Evolutionary conservation across 2,888 invertebrate species (phyloP), one percentile per base, ranked within the genome.

Genomic region (Coenonympha arcania): DNA sequence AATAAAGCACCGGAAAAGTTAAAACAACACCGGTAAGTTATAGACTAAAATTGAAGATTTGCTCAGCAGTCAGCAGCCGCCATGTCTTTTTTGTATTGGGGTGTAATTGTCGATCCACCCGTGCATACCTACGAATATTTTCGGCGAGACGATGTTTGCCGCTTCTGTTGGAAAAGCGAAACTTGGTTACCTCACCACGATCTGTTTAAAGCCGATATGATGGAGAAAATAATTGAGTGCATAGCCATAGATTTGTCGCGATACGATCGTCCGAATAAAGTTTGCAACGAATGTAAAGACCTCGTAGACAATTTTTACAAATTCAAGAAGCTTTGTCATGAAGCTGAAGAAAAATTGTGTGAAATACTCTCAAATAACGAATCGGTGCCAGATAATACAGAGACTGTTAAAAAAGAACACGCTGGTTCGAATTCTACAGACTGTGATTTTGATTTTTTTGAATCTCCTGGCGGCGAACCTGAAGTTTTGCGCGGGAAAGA

Each of bases 151-250:
- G 68, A 79, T 40, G 67, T 83, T 0, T 85, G 85, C 48, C 65
- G 83, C 55, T 57, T 84, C 5, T 85, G 85, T 55, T 83, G 80
- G 79, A 63, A 58, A 26, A 67, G 58, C 55, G 66, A 76, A 43
- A 74, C 72, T 2, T 57, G 58, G n/a, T n/a, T n/a, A n/a, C n/a
- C n/a, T n/a, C n/a, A n/a, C n/a, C n/a, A n/a, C n/a, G n/a, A n/a
- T n/a, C n/a, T n/a, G n/a, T n/a, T 49, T 5, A 64, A 66, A 50
- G 62, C 53, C 9, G 54, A 55, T 13, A 41, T 79, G 30, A 30
- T 64, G 8, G 66, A 71, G 42, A 71, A 75, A 59, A 70, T 86
- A 54, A 65, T 62, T 33, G 68, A 76, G 31, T 79, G 71, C 52
- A 60, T 84, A 42, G 69, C 73, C 11, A 64, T 86, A 45, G 67